Conservation (phyloP, 1,140 invertebrate species). For the Drosophila orosa region DNA sequence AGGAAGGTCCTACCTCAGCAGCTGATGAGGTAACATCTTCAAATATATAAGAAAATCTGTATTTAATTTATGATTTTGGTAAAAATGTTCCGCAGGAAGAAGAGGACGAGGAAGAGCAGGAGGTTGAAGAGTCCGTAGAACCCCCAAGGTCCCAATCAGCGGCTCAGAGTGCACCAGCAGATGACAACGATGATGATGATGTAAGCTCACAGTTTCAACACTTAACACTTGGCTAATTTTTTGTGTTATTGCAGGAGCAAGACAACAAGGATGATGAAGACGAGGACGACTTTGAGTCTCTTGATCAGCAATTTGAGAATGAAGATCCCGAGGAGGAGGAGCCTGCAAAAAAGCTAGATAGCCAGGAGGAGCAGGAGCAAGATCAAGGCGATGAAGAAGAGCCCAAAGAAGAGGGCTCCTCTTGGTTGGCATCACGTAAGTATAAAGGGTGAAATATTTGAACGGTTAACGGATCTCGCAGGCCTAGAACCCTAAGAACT, state of each 20-base stretch:
- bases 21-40: neutral
- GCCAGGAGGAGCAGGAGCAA: conserved; percentile 36
- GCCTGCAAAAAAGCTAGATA: conserved; percentile 57
- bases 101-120: conserved; percentile 54
- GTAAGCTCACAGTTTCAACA: neutral
- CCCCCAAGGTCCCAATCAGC: conserved; percentile 26
- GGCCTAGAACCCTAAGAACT: conserved; percentile 45
- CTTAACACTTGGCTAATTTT: neutral
- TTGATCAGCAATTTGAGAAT: conserved; percentile 82
- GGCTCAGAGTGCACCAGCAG: conserved; percentile 34
- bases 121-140: conserved; percentile 52
- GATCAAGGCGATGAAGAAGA: conserved; percentile 52
- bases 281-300: conserved; percentile 74
- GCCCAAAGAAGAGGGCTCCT: conserved; percentile 77
- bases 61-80: no score
- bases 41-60: accelerated
- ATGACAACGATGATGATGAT: conserved; percentile 54
- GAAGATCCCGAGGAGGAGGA: conserved; percentile 79
- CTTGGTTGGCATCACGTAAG: conserved; percentile 82
- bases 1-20: neutral
- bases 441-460: conserved; percentile 26
- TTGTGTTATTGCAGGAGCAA: neutral
- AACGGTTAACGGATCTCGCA: conserved; percentile 59
- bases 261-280: conserved; percentile 38
- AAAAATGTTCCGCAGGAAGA: conserved; percentile 24